These are phyloP conservation scores for Drosophila takahashii DNA, from an alignment of 1,140 invertebrate species.

Conservation along the genomic window DNA sequence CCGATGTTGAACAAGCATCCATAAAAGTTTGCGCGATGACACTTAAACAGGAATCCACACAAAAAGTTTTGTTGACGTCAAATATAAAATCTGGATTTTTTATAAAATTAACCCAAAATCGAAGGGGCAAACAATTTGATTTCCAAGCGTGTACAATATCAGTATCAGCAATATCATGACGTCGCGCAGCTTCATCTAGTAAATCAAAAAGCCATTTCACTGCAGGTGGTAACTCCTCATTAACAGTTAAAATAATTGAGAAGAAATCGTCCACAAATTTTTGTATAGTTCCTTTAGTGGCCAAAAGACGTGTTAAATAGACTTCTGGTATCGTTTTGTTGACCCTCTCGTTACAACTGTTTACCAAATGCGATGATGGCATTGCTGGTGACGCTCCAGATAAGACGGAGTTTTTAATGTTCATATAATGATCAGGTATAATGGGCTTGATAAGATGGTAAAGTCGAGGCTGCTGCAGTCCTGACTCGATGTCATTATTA, in stretches of 20 bases:
- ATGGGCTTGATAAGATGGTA: conserved; percentile 95
- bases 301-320: conserved; percentile 95
- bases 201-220: conserved; percentile 98
- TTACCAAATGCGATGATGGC: conserved; percentile 32
- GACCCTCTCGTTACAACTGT: conserved; percentile 87
- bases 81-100: conserved; percentile 99
- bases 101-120: conserved; percentile 99
- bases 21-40: conserved; percentile 98
- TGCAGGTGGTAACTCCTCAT: conserved; percentile 95
- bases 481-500: conserved; percentile 91
- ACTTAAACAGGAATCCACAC: conserved; percentile 95
- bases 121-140: conserved; percentile 96
- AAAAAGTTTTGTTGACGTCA: conserved; percentile 96
- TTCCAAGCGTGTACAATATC: conserved; percentile 98
- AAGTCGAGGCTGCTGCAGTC: conserved; percentile 85
- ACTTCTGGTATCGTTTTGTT: conserved; percentile 98
- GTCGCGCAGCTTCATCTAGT: conserved; percentile 94
- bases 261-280: conserved; percentile 99
- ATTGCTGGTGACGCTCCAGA: conserved; percentile 61
- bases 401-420: conserved; percentile 81
- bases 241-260: conserved; percentile 94
- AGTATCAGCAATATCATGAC: conserved; percentile 93
- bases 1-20: conserved; percentile 96
- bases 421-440: conserved; percentile 85
- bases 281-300: conserved; percentile 97